Base-by-base conservation (phyloP, 1,140 invertebrate genomes). In the Lordiphosa mommai region DNA sequence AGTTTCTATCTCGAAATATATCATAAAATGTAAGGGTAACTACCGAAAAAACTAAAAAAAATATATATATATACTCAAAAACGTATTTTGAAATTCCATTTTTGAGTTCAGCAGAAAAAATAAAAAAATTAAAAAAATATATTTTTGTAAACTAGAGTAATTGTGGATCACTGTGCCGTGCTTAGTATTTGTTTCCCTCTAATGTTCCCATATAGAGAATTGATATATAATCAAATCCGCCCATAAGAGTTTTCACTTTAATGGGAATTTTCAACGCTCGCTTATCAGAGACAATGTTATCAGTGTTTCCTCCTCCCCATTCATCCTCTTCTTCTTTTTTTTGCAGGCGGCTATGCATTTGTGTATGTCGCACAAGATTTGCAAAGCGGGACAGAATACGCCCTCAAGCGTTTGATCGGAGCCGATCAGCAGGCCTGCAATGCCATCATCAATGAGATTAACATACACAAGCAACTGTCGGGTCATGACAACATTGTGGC, bases 321-420 rank as follows among this genome's bases (percentile, higher is more conserved):
- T 17, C 23, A 9, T 12, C 2, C 10, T 72, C 36, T 60, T 38
- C 60, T 23, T 20, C 43, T 53, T 52, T 56, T 66, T 61, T 77
- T 89, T 93, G 91, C 69, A 98, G 97, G 97, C 92, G 96, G 96
- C 72, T 98, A 96, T 93, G 96, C 96, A 41, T 95, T 96, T 91
- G 96, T 98, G 43, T 98, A 95, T 92, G 94, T 96, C 60, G 96
- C 95, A 66, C 96, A 97, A 92, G 96, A 98, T 92, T 89, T 95
- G 51, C 92, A 93, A 52, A 93, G 92, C 64, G 95, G 95, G 52
- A 96, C 95, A 69, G 95, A 97, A 84, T 98, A 96, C 92, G 96
- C 97, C 72, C 91, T 98, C 59, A 96, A 96, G 92, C 93, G 94
- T 87, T 90, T 96, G 52, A 92, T 96, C 86, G 94, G 94, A 16